Base-by-base conservation (phyloP, 2,113 vertebrate genomes). In the Chloroceryle aenea region DNA sequence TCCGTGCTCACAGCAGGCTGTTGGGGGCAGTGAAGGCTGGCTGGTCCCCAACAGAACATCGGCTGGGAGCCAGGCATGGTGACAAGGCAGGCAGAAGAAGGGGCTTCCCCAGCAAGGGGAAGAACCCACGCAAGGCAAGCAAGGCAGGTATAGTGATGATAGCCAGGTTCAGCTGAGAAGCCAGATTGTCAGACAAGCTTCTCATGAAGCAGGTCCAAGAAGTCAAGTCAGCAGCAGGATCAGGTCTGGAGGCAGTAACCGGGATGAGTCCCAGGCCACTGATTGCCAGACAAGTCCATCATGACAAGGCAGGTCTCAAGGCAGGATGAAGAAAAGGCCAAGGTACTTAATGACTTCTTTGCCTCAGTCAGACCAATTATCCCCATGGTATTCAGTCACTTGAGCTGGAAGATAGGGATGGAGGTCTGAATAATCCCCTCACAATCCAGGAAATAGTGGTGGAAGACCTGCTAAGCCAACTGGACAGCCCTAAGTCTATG, bases 181-280 rank as follows among this genome's bases (percentile, higher is more conserved):
- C 25, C 27, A 66, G 45, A 29, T 30, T 2, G 5, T 34, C 59
- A 87, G 30, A 40, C 26, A 29, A 76, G 47, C 30, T 36, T 40
- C 7, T 88, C 75, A 94, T 7, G 16, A 85, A 50, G 75, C 67
- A 88, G 47, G 72, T 63, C 92, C 83, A 86, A 47, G 42, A 80
- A 42, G 27, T 11, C 59, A 48, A 48, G 52, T 68, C 78, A 83
- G 43, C 36, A 34, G 22, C 11, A 32, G 30, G 27, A 85, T 58
- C 29, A 25, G 23, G 56, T 58, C 36, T 40, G 19, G 56, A 87
- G 45, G n/a, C 23, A 45, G 25, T 9, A 75, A 61, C 7, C 48
- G 56, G 47, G n/a, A 38, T 64, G 23, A 93, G 38, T 20, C 47
- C 53, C 32, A 74, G 68, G 23, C 53, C 52, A 52, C 48, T 6